phyloP scores from a whole-genome alignment of 2,888 invertebrate genomes.

The Pristionchus maxplancki region DNA sequence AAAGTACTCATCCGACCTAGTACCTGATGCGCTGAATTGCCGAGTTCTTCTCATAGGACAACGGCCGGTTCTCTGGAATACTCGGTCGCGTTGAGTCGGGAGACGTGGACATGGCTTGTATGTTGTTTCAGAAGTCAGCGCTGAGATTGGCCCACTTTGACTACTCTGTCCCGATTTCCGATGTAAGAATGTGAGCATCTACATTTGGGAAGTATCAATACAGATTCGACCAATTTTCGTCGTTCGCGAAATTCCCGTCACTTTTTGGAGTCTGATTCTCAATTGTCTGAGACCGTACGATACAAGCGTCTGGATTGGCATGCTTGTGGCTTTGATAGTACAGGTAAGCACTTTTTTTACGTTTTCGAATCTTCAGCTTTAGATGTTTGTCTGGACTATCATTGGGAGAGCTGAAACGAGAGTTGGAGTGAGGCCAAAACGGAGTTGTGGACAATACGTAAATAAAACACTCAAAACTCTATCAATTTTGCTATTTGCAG shows the following conservation, averaged over 20 bases:
- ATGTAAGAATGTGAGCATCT: not conserved
- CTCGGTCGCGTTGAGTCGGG: conserved; percentile 24
- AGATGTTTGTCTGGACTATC: not conserved
- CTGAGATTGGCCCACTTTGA: not conserved
- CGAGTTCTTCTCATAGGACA: not conserved
- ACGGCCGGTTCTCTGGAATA: not conserved
- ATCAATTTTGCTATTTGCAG: no score
- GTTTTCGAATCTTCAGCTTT: not conserved
- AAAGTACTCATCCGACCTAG: no score
- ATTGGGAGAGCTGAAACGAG: not conserved
- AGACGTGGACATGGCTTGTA: conserved; percentile 2
- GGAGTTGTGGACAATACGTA: not conserved
- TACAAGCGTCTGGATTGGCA: not conserved
- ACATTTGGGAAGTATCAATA: not conserved
- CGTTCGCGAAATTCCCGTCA: conserved; percentile 4
- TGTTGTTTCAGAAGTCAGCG: conserved; percentile 8
- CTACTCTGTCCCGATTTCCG: not conserved
- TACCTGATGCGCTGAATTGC: no score
- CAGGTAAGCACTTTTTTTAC: no score
- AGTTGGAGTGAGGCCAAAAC: not conserved
- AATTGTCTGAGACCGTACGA: conserved; percentile 30
- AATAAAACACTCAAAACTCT: no score
- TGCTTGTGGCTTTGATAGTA: not conserved
- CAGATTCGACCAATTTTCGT: conserved; percentile 27
- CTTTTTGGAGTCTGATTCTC: not conserved